Base-by-base conservation (phyloP, 2,888 invertebrate genomes). In the Melolontha melolontha region DNA sequence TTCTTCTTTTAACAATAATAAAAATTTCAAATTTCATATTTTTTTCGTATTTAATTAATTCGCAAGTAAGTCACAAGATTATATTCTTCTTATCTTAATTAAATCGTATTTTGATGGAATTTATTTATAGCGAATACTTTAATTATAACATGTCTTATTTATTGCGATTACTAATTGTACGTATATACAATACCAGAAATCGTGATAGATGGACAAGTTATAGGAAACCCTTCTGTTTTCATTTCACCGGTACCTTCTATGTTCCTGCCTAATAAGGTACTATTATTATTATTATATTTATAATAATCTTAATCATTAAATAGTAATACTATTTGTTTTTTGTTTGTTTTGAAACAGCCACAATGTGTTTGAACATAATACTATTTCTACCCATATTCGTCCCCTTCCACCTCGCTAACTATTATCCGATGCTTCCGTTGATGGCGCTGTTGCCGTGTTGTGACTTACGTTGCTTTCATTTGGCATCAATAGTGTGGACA, bases 401-500 rank as follows among this genome's bases (percentile, higher is more conserved):
- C 17, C 22, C 10, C n/a, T n/a, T 1, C 39, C 39, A 27, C 16
- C 64, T 55, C 27, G 64, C 66, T 69, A 70, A 65, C 73, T 71
- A 8, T 72, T 64, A 34, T 67, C 57, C 22, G 72, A 71, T 55
- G 68, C 72, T 29, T 72, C 66, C 12, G 73, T 64, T 50, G 73
- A 63, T 52, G 66, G 51, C 11, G 59, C 14, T 8, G 55, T 42
- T 41, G 70, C 57, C 22, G 51, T 68, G 27, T 72, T 74, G 64
- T 73, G 73, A 64, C 72, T 72, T 51, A 70, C 72, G 67, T 72
- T 74, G 54, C 64, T 72, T 52, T 73, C 71, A 11, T 78, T 82
- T 69, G 81, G 80, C 70, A 80, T 78, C 68, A 84, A 72, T 70
- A 92, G 88, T 73, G 91, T 89, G 17, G 93, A 93, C 73, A 94